Evolutionary conservation across 2,113 vertebrate species (phyloP).

Genomic region (Labeo catla): DNA sequence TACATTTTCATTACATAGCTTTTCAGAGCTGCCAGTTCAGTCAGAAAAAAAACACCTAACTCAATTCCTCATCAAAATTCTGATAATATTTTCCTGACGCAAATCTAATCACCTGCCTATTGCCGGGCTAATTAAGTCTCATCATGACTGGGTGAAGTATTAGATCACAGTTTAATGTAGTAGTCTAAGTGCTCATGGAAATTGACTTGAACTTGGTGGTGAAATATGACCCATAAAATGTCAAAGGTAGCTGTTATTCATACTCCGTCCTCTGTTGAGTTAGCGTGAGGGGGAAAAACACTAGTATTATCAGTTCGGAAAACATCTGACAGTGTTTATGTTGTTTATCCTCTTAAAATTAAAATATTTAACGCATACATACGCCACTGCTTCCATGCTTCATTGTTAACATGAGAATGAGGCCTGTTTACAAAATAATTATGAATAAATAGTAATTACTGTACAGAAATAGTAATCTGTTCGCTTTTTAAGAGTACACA

Average conservation of each 20-base stretch:
- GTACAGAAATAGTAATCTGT: neutral
- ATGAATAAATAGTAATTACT: neutral
- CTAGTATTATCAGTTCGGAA: neutral
- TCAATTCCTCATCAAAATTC: slow-evolving; percentile 75
- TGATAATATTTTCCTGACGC: slow-evolving; percentile 70
- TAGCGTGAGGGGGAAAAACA: slow-evolving; percentile 38
- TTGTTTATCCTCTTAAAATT: neutral
- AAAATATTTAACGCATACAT: neutral
- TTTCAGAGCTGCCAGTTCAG: slow-evolving; percentile 66
- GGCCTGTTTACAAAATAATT: neutral
- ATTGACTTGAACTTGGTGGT: slow-evolving; percentile 52
- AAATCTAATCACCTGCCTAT: slow-evolving; percentile 63
- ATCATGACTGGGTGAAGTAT: slow-evolving; percentile 53
- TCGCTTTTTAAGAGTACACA: neutral
- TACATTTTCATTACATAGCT: slow-evolving; percentile 44
- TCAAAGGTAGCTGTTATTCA: slow-evolving; percentile 45
- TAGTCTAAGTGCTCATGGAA: slow-evolving; percentile 59
- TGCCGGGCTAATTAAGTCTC: slow-evolving; percentile 60
- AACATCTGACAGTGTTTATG: neutral
- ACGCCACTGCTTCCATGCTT: neutral
- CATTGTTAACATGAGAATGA: neutral
- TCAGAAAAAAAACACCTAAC: slow-evolving; percentile 73
- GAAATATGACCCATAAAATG: slow-evolving; percentile 49
- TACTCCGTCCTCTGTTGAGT: neutral
- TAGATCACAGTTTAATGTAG: slow-evolving; percentile 60